These are phyloP conservation scores for Phyllopteryx taeniolatus DNA, from an alignment of 2,113 vertebrate genomes.

Conservation along the genomic window DNA sequence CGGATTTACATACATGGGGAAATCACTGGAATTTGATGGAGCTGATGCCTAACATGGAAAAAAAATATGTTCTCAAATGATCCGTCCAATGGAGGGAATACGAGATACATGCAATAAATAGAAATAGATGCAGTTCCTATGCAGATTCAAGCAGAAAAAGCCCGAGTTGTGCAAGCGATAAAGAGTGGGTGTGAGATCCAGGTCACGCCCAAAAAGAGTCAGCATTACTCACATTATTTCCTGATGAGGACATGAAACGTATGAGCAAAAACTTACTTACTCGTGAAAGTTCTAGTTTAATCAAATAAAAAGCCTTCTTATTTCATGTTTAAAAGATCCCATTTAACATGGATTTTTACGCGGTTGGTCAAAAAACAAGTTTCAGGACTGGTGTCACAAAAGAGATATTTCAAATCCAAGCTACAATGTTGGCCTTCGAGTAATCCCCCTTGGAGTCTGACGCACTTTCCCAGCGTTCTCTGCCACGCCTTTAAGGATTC, in stretches of 20 bases:
- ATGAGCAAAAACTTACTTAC: not conserved
- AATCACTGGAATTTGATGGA: slow-evolving; percentile 8
- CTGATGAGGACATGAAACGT: not conserved
- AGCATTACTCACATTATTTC: not conserved
- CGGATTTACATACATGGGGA: slow-evolving; percentile 15
- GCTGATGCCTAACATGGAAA: slow-evolving; percentile 11
- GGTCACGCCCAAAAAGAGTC: slow-evolving; percentile 8
- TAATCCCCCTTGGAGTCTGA: not conserved
- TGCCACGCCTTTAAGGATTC: not conserved
- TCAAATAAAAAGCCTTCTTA: too few species aligned
- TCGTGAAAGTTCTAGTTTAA: not conserved
- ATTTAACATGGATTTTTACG: not conserved
- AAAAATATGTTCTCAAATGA: slow-evolving; percentile 23
- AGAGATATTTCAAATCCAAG: not conserved
- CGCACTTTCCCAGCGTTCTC: not conserved
- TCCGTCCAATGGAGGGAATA: slow-evolving; percentile 25
- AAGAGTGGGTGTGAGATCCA: slow-evolving; percentile 8
- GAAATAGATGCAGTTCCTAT: slow-evolving; percentile 20
- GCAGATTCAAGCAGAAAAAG: slow-evolving; percentile 15
- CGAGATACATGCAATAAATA: slow-evolving; percentile 21
- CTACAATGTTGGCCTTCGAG: not conserved
- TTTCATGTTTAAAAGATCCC: not conserved
- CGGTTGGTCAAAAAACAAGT: not conserved
- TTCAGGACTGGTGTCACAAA: not conserved
- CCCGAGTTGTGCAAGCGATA: slow-evolving; percentile 23